Conservation (phyloP, 2,113 vertebrate species). For the Chionis minor region DNA sequence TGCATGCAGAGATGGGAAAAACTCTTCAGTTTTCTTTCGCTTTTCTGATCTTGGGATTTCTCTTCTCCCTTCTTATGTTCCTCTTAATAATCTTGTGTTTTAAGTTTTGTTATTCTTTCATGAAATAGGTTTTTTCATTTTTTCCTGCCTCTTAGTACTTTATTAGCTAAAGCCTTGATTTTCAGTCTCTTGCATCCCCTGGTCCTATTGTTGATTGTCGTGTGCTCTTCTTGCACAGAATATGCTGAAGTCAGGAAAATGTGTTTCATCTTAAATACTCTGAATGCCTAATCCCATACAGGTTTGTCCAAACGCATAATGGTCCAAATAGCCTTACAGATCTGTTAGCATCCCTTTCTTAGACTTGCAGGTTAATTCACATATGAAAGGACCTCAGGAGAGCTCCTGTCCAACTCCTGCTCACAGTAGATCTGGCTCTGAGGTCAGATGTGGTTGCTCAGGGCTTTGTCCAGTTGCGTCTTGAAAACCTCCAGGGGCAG, state of each 20-base stretch:
- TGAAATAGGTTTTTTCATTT: neutral
- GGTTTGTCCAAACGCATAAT: neutral
- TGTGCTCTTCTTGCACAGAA: neutral
- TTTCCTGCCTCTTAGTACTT: neutral
- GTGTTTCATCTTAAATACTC: neutral
- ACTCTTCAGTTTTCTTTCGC: neutral
- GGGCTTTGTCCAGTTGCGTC: neutral
- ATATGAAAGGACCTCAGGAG: neutral
- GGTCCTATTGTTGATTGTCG: neutral
- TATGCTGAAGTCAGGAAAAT: neutral
- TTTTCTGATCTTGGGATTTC: neutral
- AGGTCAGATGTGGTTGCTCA: fast-evolving
- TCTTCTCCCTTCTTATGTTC: neutral
- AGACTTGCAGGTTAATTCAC: neutral
- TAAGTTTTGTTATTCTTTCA: neutral
- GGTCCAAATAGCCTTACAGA: neutral
- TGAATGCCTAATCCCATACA: neutral
- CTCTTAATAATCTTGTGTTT: neutral
- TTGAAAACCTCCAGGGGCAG: neutral
- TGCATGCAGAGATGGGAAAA: neutral
- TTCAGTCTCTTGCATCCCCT: neutral
- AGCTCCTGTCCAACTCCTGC: neutral
- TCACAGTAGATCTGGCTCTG: neutral
- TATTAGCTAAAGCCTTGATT: neutral
- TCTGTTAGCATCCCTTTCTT: neutral